These are phyloP conservation scores for Diorhabda elongata DNA, from an alignment of 1,140 invertebrate species.

Conservation along the genomic window DNA sequence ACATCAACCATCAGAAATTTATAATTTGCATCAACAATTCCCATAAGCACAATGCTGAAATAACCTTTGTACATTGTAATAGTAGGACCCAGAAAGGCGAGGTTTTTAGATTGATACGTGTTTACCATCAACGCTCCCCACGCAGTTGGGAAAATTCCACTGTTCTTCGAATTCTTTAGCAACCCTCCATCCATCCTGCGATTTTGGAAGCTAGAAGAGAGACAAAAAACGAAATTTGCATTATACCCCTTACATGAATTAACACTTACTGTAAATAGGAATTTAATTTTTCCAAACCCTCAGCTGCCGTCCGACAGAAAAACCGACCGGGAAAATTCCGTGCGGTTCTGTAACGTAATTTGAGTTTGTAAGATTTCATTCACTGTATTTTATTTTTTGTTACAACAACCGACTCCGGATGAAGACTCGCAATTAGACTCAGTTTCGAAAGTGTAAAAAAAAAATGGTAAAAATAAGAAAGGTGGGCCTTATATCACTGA, in stretches of 20 bases:
- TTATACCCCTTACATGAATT: too few relatives aligned
- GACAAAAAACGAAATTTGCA: too few relatives aligned
- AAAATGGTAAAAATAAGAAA: slow-evolving; percentile 8
- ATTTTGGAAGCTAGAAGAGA: background rate
- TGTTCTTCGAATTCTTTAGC: slow-evolving; percentile 38
- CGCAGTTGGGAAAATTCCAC: slow-evolving; percentile 50
- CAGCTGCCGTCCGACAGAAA: too few relatives aligned
- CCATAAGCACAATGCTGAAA: slow-evolving; percentile 49
- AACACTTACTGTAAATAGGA: too few relatives aligned
- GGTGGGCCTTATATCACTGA: slow-evolving; percentile 6
- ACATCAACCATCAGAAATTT: slow-evolving; percentile 49
- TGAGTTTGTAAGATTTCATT: too few relatives aligned
- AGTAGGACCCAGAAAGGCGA: slow-evolving; percentile 41
- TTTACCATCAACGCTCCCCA: slow-evolving; percentile 51
- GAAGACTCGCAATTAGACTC: background rate
- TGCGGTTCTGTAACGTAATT: too few relatives aligned
- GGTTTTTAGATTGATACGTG: slow-evolving; percentile 42
- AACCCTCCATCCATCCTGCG: slow-evolving; percentile 19
- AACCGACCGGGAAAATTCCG: too few relatives aligned
- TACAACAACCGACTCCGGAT: too few relatives aligned
- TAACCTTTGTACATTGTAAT: slow-evolving; percentile 49
- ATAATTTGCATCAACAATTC: slow-evolving; percentile 49
- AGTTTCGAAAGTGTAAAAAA: slow-evolving; percentile 5
- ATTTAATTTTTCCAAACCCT: too few relatives aligned
- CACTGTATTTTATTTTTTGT: too few relatives aligned